A percentile compares a stretch with the other conserved stretches of the same genome.
Evolutionary conservation across 2,113 vertebrate species (phyloP).

Genomic region (Meleagris gallopavo): DNA sequence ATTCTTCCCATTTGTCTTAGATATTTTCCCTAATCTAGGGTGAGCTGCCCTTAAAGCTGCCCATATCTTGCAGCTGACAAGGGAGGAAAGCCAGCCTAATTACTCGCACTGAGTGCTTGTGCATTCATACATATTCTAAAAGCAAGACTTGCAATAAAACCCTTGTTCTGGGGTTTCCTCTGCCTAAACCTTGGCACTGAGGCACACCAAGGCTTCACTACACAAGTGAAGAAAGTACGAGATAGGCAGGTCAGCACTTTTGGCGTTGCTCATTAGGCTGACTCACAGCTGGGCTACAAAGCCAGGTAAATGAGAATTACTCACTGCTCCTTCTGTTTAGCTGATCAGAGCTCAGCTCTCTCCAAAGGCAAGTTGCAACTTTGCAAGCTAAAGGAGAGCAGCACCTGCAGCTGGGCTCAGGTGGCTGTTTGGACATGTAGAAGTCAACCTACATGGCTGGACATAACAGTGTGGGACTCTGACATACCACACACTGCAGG

Average conservation of each 20-base stretch:
- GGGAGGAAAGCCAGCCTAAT: neutral
- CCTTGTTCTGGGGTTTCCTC: neutral
- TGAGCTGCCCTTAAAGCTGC: neutral
- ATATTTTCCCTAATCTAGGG: neutral
- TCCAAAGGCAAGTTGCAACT: neutral
- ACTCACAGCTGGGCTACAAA: constrained; percentile 12
- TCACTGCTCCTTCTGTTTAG: neutral
- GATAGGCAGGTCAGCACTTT: neutral
- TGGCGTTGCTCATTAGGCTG: neutral
- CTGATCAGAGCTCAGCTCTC: neutral
- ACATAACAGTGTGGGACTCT: neutral
- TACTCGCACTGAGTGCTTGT: neutral
- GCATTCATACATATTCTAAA: neutral
- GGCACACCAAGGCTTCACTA: neutral
- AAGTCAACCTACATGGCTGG: neutral
- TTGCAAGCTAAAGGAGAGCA: neutral
- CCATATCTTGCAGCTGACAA: neutral
- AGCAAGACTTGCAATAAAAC: neutral
- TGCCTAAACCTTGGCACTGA: neutral
- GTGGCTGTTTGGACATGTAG: fast-evolving
- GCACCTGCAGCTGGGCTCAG: neutral
- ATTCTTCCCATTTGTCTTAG: neutral
- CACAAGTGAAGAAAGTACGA: neutral
- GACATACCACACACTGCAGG: neutral
- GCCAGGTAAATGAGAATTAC: neutral